Percentiles rank a stretch among this genome's conserved stretches.
phyloP scores from a whole-genome alignment of 2,888 invertebrate species.

The Luperina nickerlii region DNA sequence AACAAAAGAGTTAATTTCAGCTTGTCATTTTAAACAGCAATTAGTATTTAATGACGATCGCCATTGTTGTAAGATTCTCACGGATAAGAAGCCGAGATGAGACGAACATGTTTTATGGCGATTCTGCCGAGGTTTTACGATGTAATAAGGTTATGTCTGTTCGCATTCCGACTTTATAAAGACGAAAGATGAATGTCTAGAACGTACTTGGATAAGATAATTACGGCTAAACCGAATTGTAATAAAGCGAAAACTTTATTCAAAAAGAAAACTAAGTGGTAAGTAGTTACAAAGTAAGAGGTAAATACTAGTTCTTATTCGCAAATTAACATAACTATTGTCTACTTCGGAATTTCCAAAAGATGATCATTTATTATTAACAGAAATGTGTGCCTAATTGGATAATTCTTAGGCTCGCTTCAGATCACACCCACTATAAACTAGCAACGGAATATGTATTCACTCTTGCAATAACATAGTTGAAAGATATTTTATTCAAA shows the following conservation, averaged over 20 bases:
- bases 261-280: slow-evolving; percentile 31
- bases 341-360: slow-evolving; percentile 18
- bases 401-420: not conserved
- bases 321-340: slow-evolving; percentile 44
- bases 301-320: slow-evolving; percentile 20
- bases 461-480: not conserved
- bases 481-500: not conserved
- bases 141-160: slow-evolving; percentile 67
- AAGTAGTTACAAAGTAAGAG: slow-evolving; percentile 24
- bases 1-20: slow-evolving; percentile 75
- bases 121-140: slow-evolving; percentile 67
- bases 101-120: slow-evolving; percentile 64
- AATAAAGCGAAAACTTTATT: slow-evolving; percentile 28
- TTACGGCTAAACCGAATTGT: slow-evolving; percentile 32
- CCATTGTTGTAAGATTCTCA: slow-evolving; percentile 78
- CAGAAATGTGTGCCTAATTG: slow-evolving; percentile 23
- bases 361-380: slow-evolving; percentile 7
- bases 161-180: slow-evolving; percentile 56
- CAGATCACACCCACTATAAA: not conserved
- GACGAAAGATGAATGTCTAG: slow-evolving; percentile 50
- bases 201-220: slow-evolving; percentile 42
- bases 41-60: slow-evolving; percentile 75
- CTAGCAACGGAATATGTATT: not conserved
- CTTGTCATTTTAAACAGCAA: slow-evolving; percentile 75
- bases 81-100: slow-evolving; percentile 68